A percentile compares a stretch with the other conserved stretches of the same genome.
Conservation (phyloP, 2,113 vertebrate species). For the Neomonachus schauinslandi region DNA sequence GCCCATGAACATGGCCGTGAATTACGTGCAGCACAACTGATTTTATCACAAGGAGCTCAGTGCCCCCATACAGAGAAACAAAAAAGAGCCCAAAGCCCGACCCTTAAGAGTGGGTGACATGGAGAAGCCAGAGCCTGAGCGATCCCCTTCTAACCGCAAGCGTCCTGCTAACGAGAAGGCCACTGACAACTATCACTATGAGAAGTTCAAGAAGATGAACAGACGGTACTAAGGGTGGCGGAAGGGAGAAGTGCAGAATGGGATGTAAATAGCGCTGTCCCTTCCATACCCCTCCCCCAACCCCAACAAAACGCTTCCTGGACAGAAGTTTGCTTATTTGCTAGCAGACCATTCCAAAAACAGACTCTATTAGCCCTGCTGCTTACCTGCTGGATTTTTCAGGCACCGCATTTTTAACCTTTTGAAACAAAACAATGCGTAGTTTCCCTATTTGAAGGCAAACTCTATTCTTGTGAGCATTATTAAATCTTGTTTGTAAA, state of each 20-base stretch:
- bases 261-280: background rate
- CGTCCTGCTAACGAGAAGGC: conserved; percentile 97
- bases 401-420: conserved; percentile 49
- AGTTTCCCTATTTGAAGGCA: conserved; percentile 20
- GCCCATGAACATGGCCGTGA: conserved; percentile 98
- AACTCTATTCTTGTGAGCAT: conserved; percentile 59
- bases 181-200: conserved; percentile 98
- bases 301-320: background rate
- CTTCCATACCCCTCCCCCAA: accelerated
- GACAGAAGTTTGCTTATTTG: background rate
- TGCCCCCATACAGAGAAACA: conserved; percentile 94
- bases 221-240: conserved; percentile 89
- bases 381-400: conserved; percentile 27
- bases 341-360: background rate
- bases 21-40: conserved; percentile 98
- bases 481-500: conserved; percentile 75
- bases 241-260: background rate
- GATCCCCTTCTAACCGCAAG: conserved; percentile 95
- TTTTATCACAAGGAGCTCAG: conserved; percentile 97
- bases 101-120: conserved; percentile 97
- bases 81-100: conserved; percentile 96
- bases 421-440: conserved; percentile 36
- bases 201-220: conserved; percentile 99
- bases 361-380: background rate
- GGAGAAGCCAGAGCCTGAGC: conserved; percentile 95